Evolutionary conservation across 1,140 invertebrate genomes (phyloP), one percentile per base, ranked within the genome.

Genomic region (Drosophila pseudoobscura): DNA sequence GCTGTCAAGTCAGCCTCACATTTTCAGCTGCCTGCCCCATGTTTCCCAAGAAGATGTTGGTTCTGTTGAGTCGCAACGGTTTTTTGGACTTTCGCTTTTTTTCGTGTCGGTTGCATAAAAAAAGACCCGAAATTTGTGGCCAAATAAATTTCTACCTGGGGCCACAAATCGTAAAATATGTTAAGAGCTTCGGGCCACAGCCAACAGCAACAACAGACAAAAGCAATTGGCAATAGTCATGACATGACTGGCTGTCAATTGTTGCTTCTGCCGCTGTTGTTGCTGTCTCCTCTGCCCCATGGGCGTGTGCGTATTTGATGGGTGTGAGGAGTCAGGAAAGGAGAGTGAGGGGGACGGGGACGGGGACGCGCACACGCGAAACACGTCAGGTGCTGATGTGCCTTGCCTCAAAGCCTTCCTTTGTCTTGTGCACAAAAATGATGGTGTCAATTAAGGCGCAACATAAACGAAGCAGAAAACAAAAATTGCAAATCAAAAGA

Each of bases 381-480:
- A 60, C 66, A 76, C 78, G 83, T 88, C 80, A 73, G 59, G 35
- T 77, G 77, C 75, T 87, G 78, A 53, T 57, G 45, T 24, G 8
- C 31, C 7, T 52, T 20, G 62, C 61, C 62, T 55, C 44, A 60
- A 55, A 62, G 80, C 47, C 62, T 57, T 55, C 56, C 52, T 56
- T 65, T 76, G 68, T 80, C 20, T 74, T 68, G 54, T 63, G n/a
- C 31, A 20, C 8, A 20, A 6, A 49, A 20, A 11, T 53, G 17
- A 43, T 75, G 68, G 82, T 88, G 75, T 88, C 85, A 87, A 88
- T 88, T 85, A 80, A 72, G 66, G 61, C 74, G 78, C 80, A 80
- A 78, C 87, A 54, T 55, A 66, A 59, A 73, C 60, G 59, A 17
- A 29, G 13, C 29, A 55, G 41, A 43, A 57, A 53, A 53, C 24